Conservation (phyloP, 2,888 invertebrate species). For the Pheosia gnoma region DNA sequence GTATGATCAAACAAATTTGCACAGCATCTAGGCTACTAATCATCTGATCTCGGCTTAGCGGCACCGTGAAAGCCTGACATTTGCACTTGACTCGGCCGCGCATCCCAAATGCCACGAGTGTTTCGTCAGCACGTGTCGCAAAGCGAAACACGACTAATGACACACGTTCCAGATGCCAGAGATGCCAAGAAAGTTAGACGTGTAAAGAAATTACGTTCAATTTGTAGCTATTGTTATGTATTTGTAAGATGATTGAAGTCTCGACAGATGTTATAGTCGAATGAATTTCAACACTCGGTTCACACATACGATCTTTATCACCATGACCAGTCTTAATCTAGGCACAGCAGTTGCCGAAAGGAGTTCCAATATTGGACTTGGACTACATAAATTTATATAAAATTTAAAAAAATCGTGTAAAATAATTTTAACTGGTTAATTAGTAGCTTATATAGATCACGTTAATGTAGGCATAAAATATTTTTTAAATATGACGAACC, state of each 20-base stretch:
- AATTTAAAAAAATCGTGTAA: no score
- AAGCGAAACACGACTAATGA: slow-evolving; percentile 24
- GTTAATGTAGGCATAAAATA: no score
- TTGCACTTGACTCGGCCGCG: slow-evolving; percentile 43
- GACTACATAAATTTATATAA: no score
- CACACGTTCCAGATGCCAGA: slow-evolving; percentile 13
- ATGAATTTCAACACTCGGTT: not conserved
- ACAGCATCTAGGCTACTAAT: not conserved
- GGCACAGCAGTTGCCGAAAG: no score
- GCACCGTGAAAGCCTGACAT: slow-evolving; percentile 58
- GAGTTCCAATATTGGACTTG: no score
- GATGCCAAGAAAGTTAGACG: not conserved
- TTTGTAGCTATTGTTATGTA: slow-evolving; percentile 1
- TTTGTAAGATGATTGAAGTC: not conserved
- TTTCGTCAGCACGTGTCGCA: slow-evolving; percentile 47
- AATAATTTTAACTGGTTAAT: no score
- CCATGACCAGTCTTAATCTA: no score
- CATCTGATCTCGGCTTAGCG: not conserved
- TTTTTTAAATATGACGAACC: no score
- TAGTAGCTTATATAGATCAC: no score
- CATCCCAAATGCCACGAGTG: slow-evolving; percentile 53
- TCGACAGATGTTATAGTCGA: no score
- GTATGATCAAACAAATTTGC: no score
- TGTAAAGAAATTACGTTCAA: not conserved
- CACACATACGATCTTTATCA: not conserved